Conservation (phyloP, 2,888 invertebrate genomes). For the Eulithis testata region DNA sequence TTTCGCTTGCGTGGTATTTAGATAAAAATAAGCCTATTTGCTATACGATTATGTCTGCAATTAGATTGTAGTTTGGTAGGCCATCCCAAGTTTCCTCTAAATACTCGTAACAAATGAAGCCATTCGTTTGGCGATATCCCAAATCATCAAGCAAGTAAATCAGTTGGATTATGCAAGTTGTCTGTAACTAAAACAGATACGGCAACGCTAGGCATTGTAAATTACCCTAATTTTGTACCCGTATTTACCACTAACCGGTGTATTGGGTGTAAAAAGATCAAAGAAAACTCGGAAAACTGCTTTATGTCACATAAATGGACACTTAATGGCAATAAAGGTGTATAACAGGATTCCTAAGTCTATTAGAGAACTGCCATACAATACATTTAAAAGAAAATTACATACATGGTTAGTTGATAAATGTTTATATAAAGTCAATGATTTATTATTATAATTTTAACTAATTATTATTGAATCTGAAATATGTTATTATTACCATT, state of each 20-base stretch:
- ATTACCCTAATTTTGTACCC: constrained; percentile 11
- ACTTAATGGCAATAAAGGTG: too few relatives aligned
- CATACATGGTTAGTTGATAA: too few relatives aligned
- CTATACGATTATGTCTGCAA: not conserved
- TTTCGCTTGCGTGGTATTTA: not conserved
- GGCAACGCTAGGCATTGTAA: constrained; percentile 5
- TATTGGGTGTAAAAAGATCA: not conserved
- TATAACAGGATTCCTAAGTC: too few relatives aligned
- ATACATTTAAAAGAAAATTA: too few relatives aligned
- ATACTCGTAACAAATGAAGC: not conserved
- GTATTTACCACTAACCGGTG: not conserved
- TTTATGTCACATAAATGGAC: too few relatives aligned
- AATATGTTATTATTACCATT: too few relatives aligned
- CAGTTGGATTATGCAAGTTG: constrained; percentile 5
- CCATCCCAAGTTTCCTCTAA: not conserved
- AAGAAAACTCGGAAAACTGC: too few relatives aligned
- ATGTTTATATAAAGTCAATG: too few relatives aligned
- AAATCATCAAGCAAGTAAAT: constrained; percentile 4
- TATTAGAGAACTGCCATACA: too few relatives aligned
- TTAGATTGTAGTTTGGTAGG: not conserved
- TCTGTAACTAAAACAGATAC: constrained; percentile 11
- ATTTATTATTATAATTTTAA: too few relatives aligned
- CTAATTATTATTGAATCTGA: too few relatives aligned
- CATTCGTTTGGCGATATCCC: constrained; percentile 3
- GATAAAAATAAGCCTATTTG: too few relatives aligned